Evolutionary conservation across 2,113 vertebrate genomes (phyloP).

Genomic region (Cololabis saira): DNA sequence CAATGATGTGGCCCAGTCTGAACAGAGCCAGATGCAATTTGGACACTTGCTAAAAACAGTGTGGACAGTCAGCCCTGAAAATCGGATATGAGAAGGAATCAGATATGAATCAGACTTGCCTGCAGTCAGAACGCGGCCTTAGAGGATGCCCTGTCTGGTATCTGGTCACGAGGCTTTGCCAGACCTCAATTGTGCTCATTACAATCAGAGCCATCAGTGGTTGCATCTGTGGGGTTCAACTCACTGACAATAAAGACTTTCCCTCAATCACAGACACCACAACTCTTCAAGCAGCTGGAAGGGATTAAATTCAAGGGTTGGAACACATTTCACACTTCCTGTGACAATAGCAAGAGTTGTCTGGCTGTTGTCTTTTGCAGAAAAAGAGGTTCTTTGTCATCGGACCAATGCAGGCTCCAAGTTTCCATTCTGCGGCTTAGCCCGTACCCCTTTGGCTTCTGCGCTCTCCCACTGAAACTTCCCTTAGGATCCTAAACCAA

Average conservation of each 20-base stretch:
- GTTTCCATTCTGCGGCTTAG: conserved; percentile 33
- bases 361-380: conserved; percentile 31
- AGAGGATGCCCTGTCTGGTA: conserved; percentile 19
- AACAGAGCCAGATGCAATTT: too few relatives aligned
- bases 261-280: conserved; percentile 39
- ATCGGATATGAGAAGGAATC: too few relatives aligned
- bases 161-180: conserved; percentile 28
- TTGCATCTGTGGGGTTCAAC: conserved; percentile 36
- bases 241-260: conserved; percentile 23
- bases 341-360: conserved; percentile 57
- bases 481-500: conserved; percentile 41
- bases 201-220: conserved; percentile 33
- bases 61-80: too few relatives aligned
- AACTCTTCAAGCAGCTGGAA: conserved; percentile 66
- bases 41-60: too few relatives aligned
- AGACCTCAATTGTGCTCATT: conserved; percentile 35
- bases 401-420: conserved; percentile 13
- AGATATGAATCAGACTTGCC: too few relatives aligned
- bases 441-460: conserved; percentile 25
- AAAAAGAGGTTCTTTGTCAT: conserved; percentile 34
- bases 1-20: too few relatives aligned
- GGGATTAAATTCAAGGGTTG: conserved; percentile 52
- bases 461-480: conserved; percentile 20
- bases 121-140: too few relatives aligned
- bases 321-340: conserved; percentile 55